These are phyloP conservation scores for Exephanes ischioxanthus DNA, from an alignment of 2,888 invertebrate genomes.

Conservation along the genomic window DNA sequence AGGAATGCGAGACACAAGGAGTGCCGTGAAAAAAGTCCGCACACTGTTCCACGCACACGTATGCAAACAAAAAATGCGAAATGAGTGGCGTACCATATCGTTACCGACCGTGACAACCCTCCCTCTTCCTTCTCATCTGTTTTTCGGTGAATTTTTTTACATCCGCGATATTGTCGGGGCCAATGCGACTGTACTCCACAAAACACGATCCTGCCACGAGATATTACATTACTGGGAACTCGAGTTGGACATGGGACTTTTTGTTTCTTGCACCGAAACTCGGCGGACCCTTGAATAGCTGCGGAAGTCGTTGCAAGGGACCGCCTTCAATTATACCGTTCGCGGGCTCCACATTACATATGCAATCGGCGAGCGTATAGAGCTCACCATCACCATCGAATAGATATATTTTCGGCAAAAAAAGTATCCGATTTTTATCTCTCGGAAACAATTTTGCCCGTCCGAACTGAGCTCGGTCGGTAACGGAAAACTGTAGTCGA, in stretches of 20 bases:
- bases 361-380: constrained; percentile 32
- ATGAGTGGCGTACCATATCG: constrained; percentile 73
- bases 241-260: constrained; percentile 25
- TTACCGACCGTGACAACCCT: constrained; percentile 75
- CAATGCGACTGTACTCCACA: neutral
- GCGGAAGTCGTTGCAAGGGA: constrained; percentile 77
- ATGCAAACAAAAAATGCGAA: constrained; percentile 74
- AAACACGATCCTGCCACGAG: constrained; percentile 36
- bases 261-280: constrained; percentile 26
- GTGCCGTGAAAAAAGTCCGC: constrained; percentile 1
- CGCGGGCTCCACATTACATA: constrained; percentile 16
- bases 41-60: constrained; percentile 43
- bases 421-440: neutral
- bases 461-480: neutral
- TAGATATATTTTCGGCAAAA: neutral
- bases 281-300: constrained; percentile 74
- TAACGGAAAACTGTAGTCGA: neutral
- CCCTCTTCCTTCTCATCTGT: constrained; percentile 33
- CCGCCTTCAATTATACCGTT: constrained; percentile 73
- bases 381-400: neutral
- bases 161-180: constrained; percentile 41
- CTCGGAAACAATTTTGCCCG: neutral
- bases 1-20: constrained; percentile 2
- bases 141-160: constrained; percentile 49
- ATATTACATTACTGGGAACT: constrained; percentile 42